A percentile compares a stretch with the other conserved stretches of the same genome.
Conservation (phyloP, 2,797 vertebrate species). For the Leuciscus waleckii region DNA sequence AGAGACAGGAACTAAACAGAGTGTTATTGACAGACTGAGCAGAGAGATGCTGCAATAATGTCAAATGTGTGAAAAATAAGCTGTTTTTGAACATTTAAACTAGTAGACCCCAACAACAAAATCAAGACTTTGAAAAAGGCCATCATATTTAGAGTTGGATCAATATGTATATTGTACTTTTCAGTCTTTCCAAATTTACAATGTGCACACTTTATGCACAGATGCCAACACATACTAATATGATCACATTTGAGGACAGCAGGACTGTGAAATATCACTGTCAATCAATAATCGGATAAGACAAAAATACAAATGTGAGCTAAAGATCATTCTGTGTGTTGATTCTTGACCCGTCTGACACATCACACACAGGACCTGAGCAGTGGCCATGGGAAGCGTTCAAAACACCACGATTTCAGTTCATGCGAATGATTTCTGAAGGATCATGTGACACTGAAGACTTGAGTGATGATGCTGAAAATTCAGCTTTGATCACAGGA, state of each 20-base stretch:
- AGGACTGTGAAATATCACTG: not conserved
- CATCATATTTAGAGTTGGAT: not conserved
- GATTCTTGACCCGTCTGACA: conserved; percentile 10
- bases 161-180: not conserved
- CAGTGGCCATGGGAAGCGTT: not conserved
- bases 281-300: not conserved
- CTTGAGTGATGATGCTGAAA: no score
- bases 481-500: no score
- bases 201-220: not conserved
- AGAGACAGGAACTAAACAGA: no score
- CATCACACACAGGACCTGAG: not conserved
- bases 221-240: not conserved
- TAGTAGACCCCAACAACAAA: not conserved
- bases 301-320: not conserved
- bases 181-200: not conserved
- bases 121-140: not conserved
- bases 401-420: no score
- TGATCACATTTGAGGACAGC: not conserved
- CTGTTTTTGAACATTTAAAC: not conserved
- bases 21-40: not conserved
- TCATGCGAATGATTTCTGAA: no score
- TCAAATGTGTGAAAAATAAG: not conserved
- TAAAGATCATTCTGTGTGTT: not conserved
- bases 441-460: no score
- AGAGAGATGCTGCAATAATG: not conserved